Percentiles rank a stretch among this genome's conserved stretches.
Evolutionary conservation across 2,888 invertebrate species (phyloP).

Genomic region (Diadromus collaris): DNA sequence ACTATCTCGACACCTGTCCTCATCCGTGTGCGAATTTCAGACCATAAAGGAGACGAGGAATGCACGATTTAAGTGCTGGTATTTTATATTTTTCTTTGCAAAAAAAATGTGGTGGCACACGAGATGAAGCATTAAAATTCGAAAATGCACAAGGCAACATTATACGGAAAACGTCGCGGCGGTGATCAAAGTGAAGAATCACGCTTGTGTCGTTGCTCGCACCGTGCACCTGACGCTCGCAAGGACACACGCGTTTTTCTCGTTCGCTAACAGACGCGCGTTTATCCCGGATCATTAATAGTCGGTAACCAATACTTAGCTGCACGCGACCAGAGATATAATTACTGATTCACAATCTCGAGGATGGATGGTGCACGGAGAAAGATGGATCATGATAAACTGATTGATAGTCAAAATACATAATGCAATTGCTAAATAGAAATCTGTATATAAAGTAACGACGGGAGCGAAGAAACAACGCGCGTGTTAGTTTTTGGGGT

Average conservation of each 20-base stretch:
- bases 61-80: constrained; percentile 5
- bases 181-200: constrained; percentile 34
- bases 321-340: not conserved
- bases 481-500: too few species aligned
- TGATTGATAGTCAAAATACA: not conserved
- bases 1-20: constrained; percentile 44
- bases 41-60: constrained; percentile 15
- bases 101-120: constrained; percentile 19
- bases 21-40: constrained; percentile 46
- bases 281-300: not conserved
- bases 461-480: too few species aligned
- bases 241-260: constrained; percentile 26
- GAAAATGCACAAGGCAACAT: not conserved
- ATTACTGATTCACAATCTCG: not conserved
- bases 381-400: not conserved
- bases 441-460: not conserved
- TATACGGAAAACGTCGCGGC: not conserved
- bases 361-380: not conserved
- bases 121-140: constrained; percentile 50
- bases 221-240: constrained; percentile 26
- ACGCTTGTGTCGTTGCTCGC: not conserved
- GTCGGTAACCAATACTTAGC: not conserved
- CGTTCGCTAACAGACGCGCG: not conserved
- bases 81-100: constrained; percentile 35
- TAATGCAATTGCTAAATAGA: not conserved